Base-by-base conservation (phyloP, 1,140 invertebrate species). In the Drosophila auraria region DNA sequence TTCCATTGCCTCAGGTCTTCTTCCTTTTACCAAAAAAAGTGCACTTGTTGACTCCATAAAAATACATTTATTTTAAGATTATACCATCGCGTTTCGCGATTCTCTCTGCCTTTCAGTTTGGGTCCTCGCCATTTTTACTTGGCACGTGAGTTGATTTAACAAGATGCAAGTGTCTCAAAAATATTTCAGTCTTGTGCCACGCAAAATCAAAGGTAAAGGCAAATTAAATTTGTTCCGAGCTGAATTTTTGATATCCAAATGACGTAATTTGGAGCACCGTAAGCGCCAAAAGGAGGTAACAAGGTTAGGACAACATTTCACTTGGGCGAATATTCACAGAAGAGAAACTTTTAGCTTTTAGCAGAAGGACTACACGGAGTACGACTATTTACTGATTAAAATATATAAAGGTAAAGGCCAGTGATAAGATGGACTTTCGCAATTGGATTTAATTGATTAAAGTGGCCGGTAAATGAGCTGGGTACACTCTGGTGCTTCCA, bases 191-290 rank as follows among this genome's bases (percentile, higher is more conserved):
- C 68, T 30, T 73, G 8, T 33, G 72, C 30, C 45, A 42, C 23
- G 36, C 36, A 23, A 71, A 83, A 83, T 70, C 75, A 79, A 83
- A 82, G 62, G 44, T 23, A 69, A 45, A 59, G 38, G 27, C 38
- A 82, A 83, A 79, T 75, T 74, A 51, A 60, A 83, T 83, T 80
- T 51, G 47, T 51, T n/a, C 5, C 9, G 6, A 72, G 15, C 58
- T 50, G 63, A 57, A 82, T 73, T 60, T 72, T 73, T 73, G 68
- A 82, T 49, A 36, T 15, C 33, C 51, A 20, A 53, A 50, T 33
- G 23, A 64, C 61, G 42, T 33, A 47, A 53, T 56, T 36, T 38
- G 5, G 20, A 20, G 20, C 20, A 6, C 0, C 50, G 27, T 56
- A 65, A 69, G 17, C 12, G 53, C 0, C 50, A 23, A 60, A 65